Conservation (phyloP, 2,797 vertebrate species). For the Nyctibius grandis region DNA sequence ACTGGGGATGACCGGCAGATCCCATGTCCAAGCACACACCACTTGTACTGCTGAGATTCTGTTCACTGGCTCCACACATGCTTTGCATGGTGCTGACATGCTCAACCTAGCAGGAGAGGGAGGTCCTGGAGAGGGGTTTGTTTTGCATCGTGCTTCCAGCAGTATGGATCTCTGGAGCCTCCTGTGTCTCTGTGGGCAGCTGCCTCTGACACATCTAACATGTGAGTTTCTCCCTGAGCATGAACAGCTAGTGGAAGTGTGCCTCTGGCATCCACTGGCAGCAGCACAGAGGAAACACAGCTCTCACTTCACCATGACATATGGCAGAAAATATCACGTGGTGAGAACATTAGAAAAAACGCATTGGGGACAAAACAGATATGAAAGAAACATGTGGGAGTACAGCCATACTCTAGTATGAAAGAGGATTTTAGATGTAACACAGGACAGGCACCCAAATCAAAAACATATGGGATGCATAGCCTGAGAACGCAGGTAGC, state of each 20-base stretch:
- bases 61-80: rapidly evolving
- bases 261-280: background rate
- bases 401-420: background rate
- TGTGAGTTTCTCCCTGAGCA: background rate
- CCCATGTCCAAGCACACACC: background rate
- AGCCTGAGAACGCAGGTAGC: background rate
- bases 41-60: background rate
- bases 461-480: background rate
- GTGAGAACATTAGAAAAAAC: background rate
- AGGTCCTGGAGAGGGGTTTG: background rate
- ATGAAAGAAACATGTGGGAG: background rate
- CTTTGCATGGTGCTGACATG: background rate
- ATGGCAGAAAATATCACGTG: background rate
- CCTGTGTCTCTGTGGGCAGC: background rate
- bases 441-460: background rate
- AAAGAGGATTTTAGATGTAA: background rate
- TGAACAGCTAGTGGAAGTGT: background rate
- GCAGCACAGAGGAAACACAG: background rate
- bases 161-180: background rate
- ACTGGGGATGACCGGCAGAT: background rate
- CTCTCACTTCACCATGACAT: background rate
- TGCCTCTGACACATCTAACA: background rate
- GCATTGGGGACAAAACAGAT: background rate
- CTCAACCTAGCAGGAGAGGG: background rate
- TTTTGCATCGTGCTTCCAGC: background rate